Conservation (phyloP, 2,888 invertebrate species). For the Amphipoea oculea region DNA sequence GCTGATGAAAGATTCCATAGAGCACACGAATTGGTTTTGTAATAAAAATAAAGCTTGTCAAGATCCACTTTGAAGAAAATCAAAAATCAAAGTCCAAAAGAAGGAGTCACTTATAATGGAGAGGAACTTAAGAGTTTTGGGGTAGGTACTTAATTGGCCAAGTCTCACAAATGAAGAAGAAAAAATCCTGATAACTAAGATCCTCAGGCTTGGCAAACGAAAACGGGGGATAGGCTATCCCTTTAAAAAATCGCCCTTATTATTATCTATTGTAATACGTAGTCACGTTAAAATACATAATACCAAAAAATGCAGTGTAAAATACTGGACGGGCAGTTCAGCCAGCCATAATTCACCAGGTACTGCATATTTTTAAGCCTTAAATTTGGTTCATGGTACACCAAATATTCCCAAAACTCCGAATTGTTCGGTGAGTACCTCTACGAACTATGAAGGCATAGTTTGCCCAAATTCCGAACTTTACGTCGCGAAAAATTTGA, state of each 20-base stretch:
- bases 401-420: background rate
- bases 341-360: background rate
- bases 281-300: background rate
- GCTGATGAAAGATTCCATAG: background rate
- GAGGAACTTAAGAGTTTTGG: background rate
- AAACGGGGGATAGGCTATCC: background rate
- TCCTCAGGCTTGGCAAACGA: background rate
- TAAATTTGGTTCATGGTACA: background rate
- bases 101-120: background rate
- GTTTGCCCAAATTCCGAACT: background rate
- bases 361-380: background rate
- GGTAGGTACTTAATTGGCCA: too few species aligned
- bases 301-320: background rate
- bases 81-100: background rate
- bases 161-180: background rate
- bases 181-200: background rate
- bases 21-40: background rate
- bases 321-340: background rate
- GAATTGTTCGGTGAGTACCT: background rate
- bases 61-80: too few species aligned
- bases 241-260: background rate
- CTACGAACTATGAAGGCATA: background rate
- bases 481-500: too few species aligned
- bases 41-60: background rate
- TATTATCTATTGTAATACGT: background rate